These are phyloP conservation scores for Pammene aurita DNA, from an alignment of 2,888 invertebrate genomes.

Conservation along the genomic window DNA sequence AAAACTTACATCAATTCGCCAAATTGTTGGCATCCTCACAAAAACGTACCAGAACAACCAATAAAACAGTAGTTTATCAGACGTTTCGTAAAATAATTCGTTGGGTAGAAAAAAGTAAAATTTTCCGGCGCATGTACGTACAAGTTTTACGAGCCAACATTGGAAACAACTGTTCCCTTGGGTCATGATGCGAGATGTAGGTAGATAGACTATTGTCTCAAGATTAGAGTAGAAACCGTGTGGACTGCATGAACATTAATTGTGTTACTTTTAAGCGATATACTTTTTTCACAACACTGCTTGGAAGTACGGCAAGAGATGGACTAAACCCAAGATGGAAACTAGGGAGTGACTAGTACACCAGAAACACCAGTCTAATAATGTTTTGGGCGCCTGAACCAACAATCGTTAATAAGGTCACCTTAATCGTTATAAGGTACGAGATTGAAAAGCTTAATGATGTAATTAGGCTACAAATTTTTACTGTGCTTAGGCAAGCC, in stretches of 20 bases:
- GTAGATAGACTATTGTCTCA: constrained; percentile 55
- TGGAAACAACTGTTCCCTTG: constrained; percentile 61
- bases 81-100: constrained; percentile 46
- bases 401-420: no score
- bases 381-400: no score
- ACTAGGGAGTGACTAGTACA: no score
- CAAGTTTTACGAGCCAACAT: constrained; percentile 66
- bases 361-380: no score
- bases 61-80: constrained; percentile 47
- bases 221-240: constrained; percentile 48
- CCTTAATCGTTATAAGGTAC: no score
- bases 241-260: constrained; percentile 34
- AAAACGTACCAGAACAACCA: constrained; percentile 42
- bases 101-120: constrained; percentile 46
- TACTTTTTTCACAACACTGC: no score
- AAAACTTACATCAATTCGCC: constrained; percentile 20
- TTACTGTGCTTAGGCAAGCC: no score
- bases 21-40: constrained; percentile 34
- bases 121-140: constrained; percentile 49
- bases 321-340: no score
- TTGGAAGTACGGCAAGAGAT: no score
- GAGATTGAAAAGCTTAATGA: no score
- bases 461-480: no score
- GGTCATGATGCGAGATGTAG: constrained; percentile 58
- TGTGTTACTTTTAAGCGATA: neutral